Percentiles rank a stretch among this genome's conserved stretches.
These are phyloP conservation scores for Heterocephalus glaber DNA, from an alignment of 2,113 vertebrate species.

Conservation along the genomic window DNA sequence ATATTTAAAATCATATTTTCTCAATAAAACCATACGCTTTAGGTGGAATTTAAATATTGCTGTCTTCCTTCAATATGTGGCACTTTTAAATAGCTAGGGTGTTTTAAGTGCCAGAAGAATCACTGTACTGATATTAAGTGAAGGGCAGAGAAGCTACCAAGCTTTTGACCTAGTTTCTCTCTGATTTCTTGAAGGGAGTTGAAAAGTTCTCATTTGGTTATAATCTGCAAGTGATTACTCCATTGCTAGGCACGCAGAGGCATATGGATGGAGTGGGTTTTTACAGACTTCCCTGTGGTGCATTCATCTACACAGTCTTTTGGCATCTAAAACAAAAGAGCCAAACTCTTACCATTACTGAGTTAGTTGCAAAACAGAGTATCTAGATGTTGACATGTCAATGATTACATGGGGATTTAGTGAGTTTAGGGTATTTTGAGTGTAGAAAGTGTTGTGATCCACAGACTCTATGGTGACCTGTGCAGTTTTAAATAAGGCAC, in stretches of 20 bases:
- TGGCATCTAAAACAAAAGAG: background rate
- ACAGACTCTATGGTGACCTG: background rate
- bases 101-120: conserved; percentile 47
- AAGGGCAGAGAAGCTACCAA: conserved; percentile 25
- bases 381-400: background rate
- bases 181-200: conserved; percentile 38
- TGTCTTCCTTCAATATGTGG: background rate
- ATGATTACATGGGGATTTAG: conserved; percentile 19
- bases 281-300: background rate
- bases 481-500: background rate
- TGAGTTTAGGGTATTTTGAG: background rate
- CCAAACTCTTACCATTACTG: background rate
- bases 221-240: background rate
- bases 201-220: conserved; percentile 27
- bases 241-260: background rate
- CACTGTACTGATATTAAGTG: background rate
- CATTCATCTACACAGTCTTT: conserved; percentile 26
- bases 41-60: background rate
- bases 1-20: conserved; percentile 37
- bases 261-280: background rate
- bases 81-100: background rate
- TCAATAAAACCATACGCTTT: background rate
- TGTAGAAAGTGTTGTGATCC: background rate
- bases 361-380: background rate
- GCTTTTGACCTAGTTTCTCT: conserved; percentile 56